A percentile compares a stretch with the other conserved stretches of the same genome.
Conservation (phyloP, 2,113 vertebrate species). For the Pterocles orientalis region DNA sequence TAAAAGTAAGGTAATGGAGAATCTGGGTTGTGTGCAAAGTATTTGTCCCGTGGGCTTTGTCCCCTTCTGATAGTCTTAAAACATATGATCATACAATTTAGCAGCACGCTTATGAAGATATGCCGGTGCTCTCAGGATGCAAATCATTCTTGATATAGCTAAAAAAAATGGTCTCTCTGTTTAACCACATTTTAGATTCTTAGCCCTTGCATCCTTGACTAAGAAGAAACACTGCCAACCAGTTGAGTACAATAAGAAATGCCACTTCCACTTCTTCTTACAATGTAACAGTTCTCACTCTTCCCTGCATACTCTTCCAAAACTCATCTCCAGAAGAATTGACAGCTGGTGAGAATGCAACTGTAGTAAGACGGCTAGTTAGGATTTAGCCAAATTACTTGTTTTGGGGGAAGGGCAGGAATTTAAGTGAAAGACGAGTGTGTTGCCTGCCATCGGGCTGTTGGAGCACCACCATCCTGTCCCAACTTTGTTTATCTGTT, state of each 20-base stretch:
- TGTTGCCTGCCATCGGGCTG: neutral
- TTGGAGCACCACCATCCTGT: neutral
- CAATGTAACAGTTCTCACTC: neutral
- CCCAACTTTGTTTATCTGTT: neutral
- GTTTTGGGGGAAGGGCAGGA: neutral
- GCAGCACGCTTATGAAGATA: neutral
- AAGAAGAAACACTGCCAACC: constrained; percentile 9
- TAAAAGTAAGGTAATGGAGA: constrained; percentile 3
- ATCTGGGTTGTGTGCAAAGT: constrained; percentile 47
- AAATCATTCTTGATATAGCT: constrained; percentile 6
- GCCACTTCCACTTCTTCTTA: neutral
- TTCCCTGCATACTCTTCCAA: neutral
- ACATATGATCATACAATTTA: neutral
- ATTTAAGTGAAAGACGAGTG: neutral
- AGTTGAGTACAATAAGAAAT: neutral
- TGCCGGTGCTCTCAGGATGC: neutral
- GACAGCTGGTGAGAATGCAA: constrained; percentile 19
- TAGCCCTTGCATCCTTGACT: constrained; percentile 31
- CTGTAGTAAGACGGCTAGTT: neutral
- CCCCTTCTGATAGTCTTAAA: constrained; percentile 13
- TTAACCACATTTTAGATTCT: constrained; percentile 2
- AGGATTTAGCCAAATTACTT: constrained; percentile 7
- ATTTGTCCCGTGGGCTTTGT: constrained; percentile 18
- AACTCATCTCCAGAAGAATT: neutral
- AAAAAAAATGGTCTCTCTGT: neutral